Evolutionary conservation across 1,140 invertebrate genomes (phyloP).

Genomic region (Drosophila nigrodunni): DNA sequence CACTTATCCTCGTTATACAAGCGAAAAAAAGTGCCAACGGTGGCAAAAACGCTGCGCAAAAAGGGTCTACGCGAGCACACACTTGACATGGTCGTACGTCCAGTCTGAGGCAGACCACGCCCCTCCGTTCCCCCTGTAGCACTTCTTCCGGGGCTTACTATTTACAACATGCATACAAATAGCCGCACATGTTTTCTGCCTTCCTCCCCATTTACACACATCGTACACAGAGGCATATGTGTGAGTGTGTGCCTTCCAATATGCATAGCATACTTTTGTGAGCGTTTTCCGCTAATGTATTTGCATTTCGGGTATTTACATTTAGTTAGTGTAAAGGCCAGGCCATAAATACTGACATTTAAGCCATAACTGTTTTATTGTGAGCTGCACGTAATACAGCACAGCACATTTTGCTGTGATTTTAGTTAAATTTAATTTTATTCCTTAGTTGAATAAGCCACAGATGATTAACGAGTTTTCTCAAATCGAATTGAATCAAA

Average conservation of each 20-base stretch:
- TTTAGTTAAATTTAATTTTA: too few species aligned
- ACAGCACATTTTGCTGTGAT: neutral
- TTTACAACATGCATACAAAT: conserved; percentile 64
- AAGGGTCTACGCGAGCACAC: conserved; percentile 35
- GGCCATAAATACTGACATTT: conserved; percentile 39
- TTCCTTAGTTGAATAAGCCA: neutral
- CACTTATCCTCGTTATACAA: conserved; percentile 10
- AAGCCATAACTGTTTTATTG: conserved; percentile 19
- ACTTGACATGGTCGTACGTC: conserved; percentile 73
- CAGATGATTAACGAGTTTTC: neutral
- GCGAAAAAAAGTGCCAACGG: conserved; percentile 21
- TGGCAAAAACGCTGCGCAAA: conserved; percentile 18
- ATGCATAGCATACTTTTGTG: conserved; percentile 63
- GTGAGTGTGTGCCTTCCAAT: conserved; percentile 20
- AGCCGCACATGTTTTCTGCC: conserved; percentile 7
- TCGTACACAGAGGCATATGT: conserved; percentile 5
- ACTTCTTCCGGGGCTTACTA: conserved; percentile 21
- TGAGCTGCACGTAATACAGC: neutral
- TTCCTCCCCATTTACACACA: neutral
- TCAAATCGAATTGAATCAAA: conserved; percentile 3
- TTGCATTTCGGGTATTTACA: conserved; percentile 72
- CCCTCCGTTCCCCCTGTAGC: neutral
- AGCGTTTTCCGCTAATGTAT: conserved; percentile 60
- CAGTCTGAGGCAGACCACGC: conserved; percentile 29
- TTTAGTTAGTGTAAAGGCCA: conserved; percentile 33